phyloP scores from a whole-genome alignment of 2,888 invertebrate genomes.

The Hirtodrosophila confusa region DNA sequence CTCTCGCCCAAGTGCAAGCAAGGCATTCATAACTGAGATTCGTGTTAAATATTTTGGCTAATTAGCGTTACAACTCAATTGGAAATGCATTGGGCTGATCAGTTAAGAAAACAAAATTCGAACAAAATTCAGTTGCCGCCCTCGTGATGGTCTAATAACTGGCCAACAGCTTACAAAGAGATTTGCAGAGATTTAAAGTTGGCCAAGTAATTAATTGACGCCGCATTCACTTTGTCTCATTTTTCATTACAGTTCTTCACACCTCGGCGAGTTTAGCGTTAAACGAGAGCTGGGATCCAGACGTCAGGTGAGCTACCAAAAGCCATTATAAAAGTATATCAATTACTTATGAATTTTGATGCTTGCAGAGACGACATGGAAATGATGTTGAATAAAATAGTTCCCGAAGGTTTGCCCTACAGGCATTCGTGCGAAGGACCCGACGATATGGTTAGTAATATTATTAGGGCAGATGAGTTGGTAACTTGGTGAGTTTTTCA shows the following conservation, averaged over 20 bases:
- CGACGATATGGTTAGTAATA: constrained; percentile 94
- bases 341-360: not conserved
- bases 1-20: constrained; percentile 15
- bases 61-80: constrained; percentile 67
- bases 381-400: constrained; percentile 99
- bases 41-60: constrained; percentile 58
- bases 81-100: constrained; percentile 34
- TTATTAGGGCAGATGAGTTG: too few relatives aligned
- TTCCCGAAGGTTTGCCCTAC: constrained; percentile 98
- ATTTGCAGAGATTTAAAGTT: constrained; percentile 18
- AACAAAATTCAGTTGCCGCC: constrained; percentile 15
- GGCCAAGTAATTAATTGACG: constrained; percentile 58
- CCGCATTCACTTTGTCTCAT: constrained; percentile 42
- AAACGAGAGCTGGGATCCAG: constrained; percentile 99
- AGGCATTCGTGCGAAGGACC: constrained; percentile 99
- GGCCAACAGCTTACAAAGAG: not conserved
- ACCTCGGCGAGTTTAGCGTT: constrained; percentile 98
- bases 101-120: too few relatives aligned
- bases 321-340: not conserved
- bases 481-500: too few relatives aligned
- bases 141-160: constrained; percentile 53
- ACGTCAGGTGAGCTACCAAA: constrained; percentile 87
- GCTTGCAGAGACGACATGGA: constrained; percentile 95
- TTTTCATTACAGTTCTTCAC: constrained; percentile 91
- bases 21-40: constrained; percentile 27